Conservation (phyloP, 92 coral and sea anemone species). For the Metridium senile region DNA sequence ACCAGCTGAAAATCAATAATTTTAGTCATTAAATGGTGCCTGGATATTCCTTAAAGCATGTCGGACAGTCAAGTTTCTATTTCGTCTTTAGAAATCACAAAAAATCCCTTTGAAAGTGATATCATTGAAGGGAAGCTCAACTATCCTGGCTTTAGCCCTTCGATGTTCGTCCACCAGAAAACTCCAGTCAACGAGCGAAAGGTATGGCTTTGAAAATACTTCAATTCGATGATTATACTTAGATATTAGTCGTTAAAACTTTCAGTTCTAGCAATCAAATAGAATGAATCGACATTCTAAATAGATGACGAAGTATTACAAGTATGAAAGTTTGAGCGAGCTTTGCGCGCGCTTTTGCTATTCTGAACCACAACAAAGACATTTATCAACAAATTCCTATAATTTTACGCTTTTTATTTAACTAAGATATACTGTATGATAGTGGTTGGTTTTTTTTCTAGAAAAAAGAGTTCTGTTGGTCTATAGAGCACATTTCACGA, state of each 20-base stretch:
- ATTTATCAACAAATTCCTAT: background rate
- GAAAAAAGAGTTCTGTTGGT: slow-evolving; percentile 76
- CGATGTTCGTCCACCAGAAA: slow-evolving; percentile 84
- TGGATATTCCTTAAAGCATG: slow-evolving; percentile 28
- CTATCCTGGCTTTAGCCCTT: slow-evolving; percentile 93
- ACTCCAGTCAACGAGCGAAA: slow-evolving; percentile 84
- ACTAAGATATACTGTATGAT: too few species aligned
- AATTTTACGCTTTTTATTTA: background rate
- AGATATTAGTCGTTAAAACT: too few species aligned
- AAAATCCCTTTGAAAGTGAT: slow-evolving; percentile 91
- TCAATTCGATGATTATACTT: background rate
- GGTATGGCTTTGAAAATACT: slow-evolving; percentile 37
- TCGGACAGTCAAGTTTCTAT: slow-evolving; percentile 67
- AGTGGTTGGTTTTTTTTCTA: too few species aligned
- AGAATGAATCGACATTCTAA: background rate
- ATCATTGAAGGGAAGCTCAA: slow-evolving; percentile 70
- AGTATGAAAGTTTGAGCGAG: background rate
- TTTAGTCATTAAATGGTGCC: background rate
- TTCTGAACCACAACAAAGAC: background rate
- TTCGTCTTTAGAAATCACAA: slow-evolving; percentile 76
- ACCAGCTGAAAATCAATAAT: too few species aligned
- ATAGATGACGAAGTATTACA: too few species aligned
- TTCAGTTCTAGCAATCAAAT: too few species aligned
- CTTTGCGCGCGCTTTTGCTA: background rate
- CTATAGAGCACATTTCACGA: slow-evolving; percentile 93